Conservation (phyloP, 1,140 invertebrate genomes). For the Papilio glaucus region DNA sequence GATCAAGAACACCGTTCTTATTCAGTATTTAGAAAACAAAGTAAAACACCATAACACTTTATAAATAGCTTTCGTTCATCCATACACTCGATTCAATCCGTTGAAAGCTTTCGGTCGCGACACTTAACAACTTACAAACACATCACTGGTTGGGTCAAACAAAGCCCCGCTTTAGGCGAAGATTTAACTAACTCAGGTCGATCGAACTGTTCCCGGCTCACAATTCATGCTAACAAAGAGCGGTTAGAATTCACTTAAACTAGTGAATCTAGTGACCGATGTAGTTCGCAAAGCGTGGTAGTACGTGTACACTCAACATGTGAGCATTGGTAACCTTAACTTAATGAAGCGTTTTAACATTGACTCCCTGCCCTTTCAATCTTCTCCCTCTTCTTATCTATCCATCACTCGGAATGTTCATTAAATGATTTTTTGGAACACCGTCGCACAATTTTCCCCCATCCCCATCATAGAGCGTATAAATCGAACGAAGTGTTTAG, state of each 20-base stretch:
- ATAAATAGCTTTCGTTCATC: too few relatives aligned
- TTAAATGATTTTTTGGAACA: too few relatives aligned
- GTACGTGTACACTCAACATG: neutral
- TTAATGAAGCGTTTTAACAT: neutral
- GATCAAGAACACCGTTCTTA: too few relatives aligned
- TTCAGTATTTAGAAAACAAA: too few relatives aligned
- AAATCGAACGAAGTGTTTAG: too few relatives aligned
- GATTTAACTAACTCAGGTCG: conserved; percentile 38
- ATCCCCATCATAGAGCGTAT: too few relatives aligned
- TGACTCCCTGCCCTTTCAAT: neutral
- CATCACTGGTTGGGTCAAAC: conserved; percentile 33
- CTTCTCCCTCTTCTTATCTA: neutral
- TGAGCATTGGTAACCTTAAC: neutral
- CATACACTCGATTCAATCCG: neutral
- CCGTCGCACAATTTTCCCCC: too few relatives aligned
- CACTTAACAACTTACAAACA: conserved; percentile 33
- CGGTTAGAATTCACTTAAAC: conserved; percentile 36
- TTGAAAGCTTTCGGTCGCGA: conserved; percentile 13
- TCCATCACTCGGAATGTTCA: too few relatives aligned
- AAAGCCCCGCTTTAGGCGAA: conserved; percentile 18
- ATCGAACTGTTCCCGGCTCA: conserved; percentile 50
- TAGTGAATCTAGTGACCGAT: conserved; percentile 32
- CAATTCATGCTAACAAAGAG: conserved; percentile 56
- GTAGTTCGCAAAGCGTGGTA: conserved; percentile 4
- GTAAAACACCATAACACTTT: too few relatives aligned